Conservation (phyloP, 2,888 invertebrate species). For the Sphaerophoria taeniata region DNA sequence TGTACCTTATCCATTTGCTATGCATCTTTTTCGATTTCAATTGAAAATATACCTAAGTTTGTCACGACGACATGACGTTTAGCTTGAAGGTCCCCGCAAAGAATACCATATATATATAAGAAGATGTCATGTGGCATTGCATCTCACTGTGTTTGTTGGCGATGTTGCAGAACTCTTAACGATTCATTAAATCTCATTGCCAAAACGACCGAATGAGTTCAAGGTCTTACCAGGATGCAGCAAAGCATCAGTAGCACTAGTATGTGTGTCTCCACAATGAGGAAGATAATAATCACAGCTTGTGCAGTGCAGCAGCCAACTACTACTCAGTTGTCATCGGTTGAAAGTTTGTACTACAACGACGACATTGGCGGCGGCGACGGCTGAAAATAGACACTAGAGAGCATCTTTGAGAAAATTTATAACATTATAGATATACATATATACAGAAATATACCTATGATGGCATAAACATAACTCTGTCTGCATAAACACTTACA, state of each 20-base stretch:
- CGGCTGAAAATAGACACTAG: constrained; percentile 4
- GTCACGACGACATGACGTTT: not conserved
- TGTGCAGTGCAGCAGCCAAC: constrained; percentile 45
- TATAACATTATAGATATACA: not conserved
- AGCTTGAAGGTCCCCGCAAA: constrained; percentile 21
- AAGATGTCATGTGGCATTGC: constrained; percentile 7
- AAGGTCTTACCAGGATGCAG: constrained; percentile 66
- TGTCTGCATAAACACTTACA: no score
- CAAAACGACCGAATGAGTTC: constrained; percentile 73
- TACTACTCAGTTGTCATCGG: constrained; percentile 50
- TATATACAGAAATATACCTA: no score
- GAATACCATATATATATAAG: constrained; percentile 4
- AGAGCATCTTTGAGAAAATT: constrained; percentile 41
- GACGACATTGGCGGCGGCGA: constrained; percentile 13
- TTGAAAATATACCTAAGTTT: constrained; percentile 3
- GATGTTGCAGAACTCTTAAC: constrained; percentile 70
- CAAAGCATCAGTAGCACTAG: constrained; percentile 5
- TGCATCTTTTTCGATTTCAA: constrained; percentile 39
- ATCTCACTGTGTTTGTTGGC: constrained; percentile 49
- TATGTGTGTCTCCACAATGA: constrained; percentile 66
- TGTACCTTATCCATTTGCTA: not conserved
- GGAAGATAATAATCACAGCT: constrained; percentile 61
- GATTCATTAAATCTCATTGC: constrained; percentile 73
- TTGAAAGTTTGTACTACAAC: constrained; percentile 1
- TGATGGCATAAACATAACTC: no score